Conservation (phyloP, 2,888 invertebrate genomes). For the Philopedon plagiatum region DNA sequence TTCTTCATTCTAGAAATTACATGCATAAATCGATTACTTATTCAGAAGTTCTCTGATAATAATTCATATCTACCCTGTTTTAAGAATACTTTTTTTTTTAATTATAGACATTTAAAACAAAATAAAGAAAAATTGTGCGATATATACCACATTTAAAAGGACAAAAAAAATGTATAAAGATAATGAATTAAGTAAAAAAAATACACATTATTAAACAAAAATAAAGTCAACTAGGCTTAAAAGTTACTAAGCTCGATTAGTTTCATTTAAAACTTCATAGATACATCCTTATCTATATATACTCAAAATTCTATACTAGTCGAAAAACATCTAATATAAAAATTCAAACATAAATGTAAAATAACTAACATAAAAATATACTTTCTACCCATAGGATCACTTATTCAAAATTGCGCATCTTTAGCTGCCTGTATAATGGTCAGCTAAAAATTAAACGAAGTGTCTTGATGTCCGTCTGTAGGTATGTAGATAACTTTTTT, state of each 20-base stretch:
- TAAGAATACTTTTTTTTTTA: conserved; percentile 43
- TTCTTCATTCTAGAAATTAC: conserved; percentile 39
- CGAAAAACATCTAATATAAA: conserved; percentile 28
- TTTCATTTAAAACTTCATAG: conserved; percentile 23
- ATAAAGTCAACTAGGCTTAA: conserved; percentile 16
- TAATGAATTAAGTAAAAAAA: conserved; percentile 2
- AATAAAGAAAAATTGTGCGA: conserved; percentile 39
- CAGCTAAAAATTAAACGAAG: conserved; percentile 4
- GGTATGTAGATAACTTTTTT: no score
- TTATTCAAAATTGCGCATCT: conserved; percentile 22
- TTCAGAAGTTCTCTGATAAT: conserved; percentile 17
- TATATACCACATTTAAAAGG: not conserved
- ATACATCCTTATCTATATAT: conserved; percentile 35
- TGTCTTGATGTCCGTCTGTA: not conserved
- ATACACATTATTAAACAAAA: conserved; percentile 18
- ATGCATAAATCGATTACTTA: conserved; percentile 38
- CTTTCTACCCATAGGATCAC: conserved; percentile 24
- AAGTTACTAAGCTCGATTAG: conserved; percentile 39
- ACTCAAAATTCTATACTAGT: conserved; percentile 22
- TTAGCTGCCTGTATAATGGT: conserved; percentile 22
- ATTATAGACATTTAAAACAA: conserved; percentile 25
- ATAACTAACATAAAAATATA: conserved; percentile 27
- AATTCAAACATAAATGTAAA: conserved; percentile 24
- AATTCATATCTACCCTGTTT: conserved; percentile 48
- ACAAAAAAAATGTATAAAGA: not conserved